These are phyloP conservation scores for Aurelia coerulea DNA, from an alignment of 30 jellyfish, hydroid and myxozoan species.

Conservation along the genomic window DNA sequence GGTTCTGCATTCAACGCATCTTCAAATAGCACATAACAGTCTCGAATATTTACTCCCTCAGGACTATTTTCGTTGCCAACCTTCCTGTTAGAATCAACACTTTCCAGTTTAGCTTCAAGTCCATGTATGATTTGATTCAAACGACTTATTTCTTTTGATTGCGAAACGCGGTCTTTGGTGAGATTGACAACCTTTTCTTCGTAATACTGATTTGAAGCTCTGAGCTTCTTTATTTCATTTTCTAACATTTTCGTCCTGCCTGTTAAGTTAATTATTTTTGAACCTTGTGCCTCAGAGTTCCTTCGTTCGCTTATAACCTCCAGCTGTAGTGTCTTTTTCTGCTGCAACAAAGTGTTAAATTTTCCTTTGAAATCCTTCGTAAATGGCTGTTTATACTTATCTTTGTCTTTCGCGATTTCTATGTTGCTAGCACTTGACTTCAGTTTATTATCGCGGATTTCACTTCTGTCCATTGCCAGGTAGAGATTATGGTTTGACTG, in stretches of 20 bases:
- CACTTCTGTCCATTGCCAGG: neutral
- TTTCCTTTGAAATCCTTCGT: neutral
- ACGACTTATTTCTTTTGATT: conserved; percentile 18
- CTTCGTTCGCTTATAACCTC: conserved; percentile 4
- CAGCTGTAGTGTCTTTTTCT: conserved; percentile 9
- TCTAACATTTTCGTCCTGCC: neutral
- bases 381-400: neutral
- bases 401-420: conserved; percentile 24
- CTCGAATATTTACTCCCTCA: neutral
- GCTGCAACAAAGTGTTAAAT: neutral
- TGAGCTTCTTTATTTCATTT: neutral
- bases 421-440: conserved; percentile 21
- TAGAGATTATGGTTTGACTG: conserved; percentile 2
- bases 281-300: neutral
- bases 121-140: neutral
- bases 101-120: neutral
- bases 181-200: conserved; percentile 36
- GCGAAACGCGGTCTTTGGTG: conserved; percentile 39
- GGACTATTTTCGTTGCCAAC: neutral
- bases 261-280: neutral
- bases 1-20: too few relatives aligned
- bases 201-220: conserved; percentile 34
- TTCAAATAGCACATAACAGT: too few relatives aligned
- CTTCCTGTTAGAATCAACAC: neutral
- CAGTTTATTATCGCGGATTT: neutral